Evolutionary conservation across 2,888 invertebrate species (phyloP).

Genomic region (Listrodromus nycthemerus): DNA sequence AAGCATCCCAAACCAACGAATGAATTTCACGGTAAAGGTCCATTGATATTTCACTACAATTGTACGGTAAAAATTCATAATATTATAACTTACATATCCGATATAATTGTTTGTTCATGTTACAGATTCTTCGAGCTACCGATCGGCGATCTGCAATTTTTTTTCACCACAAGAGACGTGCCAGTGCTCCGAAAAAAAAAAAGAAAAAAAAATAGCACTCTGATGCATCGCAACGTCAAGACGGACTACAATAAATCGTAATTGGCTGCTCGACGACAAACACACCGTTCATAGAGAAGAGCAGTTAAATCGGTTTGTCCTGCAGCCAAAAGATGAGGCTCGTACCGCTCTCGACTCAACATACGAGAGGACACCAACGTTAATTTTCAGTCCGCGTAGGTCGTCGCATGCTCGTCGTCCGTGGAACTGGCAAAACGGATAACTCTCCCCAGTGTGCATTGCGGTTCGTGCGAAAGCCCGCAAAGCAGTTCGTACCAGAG

Average conservation of each 20-base stretch:
- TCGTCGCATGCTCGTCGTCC: slow-evolving; percentile 1
- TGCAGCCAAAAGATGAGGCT: slow-evolving; percentile 68
- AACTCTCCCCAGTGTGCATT: slow-evolving; percentile 12
- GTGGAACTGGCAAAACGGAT: slow-evolving; percentile 7
- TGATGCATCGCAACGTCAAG: neutral
- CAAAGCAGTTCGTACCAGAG: slow-evolving; percentile 76
- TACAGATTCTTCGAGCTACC: too few species aligned
- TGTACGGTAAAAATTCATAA: too few species aligned
- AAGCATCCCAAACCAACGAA: too few species aligned
- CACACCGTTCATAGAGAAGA: slow-evolving; percentile 24
- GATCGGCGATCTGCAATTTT: too few species aligned
- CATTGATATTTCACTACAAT: too few species aligned
- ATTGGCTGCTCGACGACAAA: neutral
- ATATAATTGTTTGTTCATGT: too few species aligned
- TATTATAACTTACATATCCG: too few species aligned
- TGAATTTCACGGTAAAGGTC: too few species aligned
- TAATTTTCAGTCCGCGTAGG: slow-evolving; percentile 50
- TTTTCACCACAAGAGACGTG: neutral
- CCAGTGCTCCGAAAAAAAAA: neutral
- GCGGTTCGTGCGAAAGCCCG: slow-evolving; percentile 71
- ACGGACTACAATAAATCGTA: neutral
- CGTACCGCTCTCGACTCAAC: slow-evolving; percentile 49
- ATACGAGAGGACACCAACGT: slow-evolving; percentile 56
- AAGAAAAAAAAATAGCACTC: neutral
- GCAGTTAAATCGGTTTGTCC: slow-evolving; percentile 70